Evolutionary conservation across 2,113 vertebrate species (phyloP), one percentile per base, ranked within the genome.

Genomic region (Ciconia boyciana): DNA sequence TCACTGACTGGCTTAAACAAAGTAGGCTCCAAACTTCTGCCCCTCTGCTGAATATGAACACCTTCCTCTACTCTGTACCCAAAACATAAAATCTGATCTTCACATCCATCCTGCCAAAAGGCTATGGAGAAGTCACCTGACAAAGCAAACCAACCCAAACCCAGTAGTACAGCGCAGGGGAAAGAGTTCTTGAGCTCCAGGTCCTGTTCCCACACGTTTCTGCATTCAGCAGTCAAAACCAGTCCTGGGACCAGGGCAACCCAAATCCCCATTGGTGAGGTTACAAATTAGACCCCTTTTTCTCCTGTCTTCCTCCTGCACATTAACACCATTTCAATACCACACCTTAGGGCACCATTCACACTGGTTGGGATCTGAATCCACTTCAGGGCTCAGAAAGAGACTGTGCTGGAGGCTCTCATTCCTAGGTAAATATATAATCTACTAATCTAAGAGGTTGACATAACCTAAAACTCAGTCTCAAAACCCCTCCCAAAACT

Each of bases 331-430:
- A 3, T 24, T 78, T 51, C 43, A 65, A 15, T 8, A n/a, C 6
- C 10, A 34, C 17, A 43, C 6, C 16, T 49, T 8, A 39, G 20
- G 6, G 16, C 7, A 57, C 29, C 22, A 22, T 25, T 71, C 10
- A 19, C n/a, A 46, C 15, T 9, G 13, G 11, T 0, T 57, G 8
- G 34, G 9, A 49, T 4, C 11, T 7, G 6, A 89, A 44, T 14
- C 8, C 22, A 21, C 14, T 32, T 55, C 0, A 65, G 20, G 14
- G 25, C 16, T 89, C 18, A 14, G 13, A 43, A 20, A 11, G 4
- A 21, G 12, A 31, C 9, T 7, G 2, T 9, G 4, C 9, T 29
- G 16, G 6, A 86, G 6, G 5, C 19, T 70, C 7, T 31, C 6
- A 26, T 12, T 36, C 28, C 64, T 7, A 31, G 20, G 17, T 7